Percentiles rank a stretch among this genome's conserved stretches.
phyloP scores from a whole-genome alignment of 2,888 invertebrate species.

The Drosophila phalerata region DNA sequence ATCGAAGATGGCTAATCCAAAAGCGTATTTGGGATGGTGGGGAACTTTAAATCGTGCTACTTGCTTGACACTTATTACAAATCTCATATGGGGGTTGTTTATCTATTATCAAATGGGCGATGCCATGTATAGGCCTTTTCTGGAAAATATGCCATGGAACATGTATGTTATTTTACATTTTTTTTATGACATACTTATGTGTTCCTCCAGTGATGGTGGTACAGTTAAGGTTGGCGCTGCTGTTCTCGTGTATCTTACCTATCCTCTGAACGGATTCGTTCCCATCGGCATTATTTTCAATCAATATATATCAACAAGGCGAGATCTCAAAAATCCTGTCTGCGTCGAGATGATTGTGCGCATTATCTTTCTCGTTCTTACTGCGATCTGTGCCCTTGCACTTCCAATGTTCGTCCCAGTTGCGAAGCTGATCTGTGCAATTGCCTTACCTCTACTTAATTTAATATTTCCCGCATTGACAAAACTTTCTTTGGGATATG shows the following conservation, averaged over 20 bases:
- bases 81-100: slow-evolving; percentile 92
- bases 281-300: slow-evolving; percentile 96
- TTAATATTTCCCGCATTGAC: slow-evolving; percentile 43
- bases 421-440: slow-evolving; percentile 33
- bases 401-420: slow-evolving; percentile 30
- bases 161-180: neutral
- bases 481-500: slow-evolving; percentile 28
- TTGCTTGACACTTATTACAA: slow-evolving; percentile 91
- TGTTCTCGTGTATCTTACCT: slow-evolving; percentile 94
- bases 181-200: neutral
- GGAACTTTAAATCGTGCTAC: slow-evolving; percentile 95
- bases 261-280: slow-evolving; percentile 97
- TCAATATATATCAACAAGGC: slow-evolving; percentile 44
- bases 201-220: neutral
- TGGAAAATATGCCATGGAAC: slow-evolving; percentile 85
- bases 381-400: slow-evolving; percentile 16
- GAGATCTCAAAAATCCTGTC: neutral
- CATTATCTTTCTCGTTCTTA: slow-evolving; percentile 19
- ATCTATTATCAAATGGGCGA: slow-evolving; percentile 89
- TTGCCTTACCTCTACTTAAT: slow-evolving; percentile 41
- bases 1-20: slow-evolving; percentile 95
- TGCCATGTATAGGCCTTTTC: slow-evolving; percentile 86
- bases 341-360: slow-evolving; percentile 35
- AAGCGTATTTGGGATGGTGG: slow-evolving; percentile 94
- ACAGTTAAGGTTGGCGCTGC: neutral